Evolutionary conservation across 2,797 vertebrate species (phyloP).

Genomic region (Lerista edwardsae): DNA sequence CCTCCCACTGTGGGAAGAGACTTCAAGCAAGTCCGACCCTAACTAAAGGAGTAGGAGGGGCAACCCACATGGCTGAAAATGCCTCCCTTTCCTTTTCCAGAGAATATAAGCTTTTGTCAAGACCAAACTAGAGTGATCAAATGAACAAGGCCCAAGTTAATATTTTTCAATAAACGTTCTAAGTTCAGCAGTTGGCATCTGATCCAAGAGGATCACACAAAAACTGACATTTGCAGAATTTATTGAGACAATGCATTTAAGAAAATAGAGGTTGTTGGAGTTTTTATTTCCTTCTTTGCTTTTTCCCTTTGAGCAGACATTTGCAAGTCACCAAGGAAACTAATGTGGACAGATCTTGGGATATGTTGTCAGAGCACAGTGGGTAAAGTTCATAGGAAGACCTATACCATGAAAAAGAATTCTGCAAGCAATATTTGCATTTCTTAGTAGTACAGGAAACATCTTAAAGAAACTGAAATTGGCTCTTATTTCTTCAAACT

Average conservation of each 20-base stretch:
- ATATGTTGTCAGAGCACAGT: constrained; percentile 10
- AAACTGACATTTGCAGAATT: background rate
- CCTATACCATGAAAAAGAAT: accelerated
- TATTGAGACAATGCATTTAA: constrained; percentile 22
- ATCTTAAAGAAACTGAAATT: background rate
- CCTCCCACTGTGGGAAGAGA: no score
- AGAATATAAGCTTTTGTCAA: background rate
- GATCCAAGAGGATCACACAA: background rate
- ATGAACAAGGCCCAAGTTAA: background rate
- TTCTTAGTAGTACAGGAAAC: background rate
- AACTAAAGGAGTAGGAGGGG: no score
- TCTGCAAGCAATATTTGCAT: background rate
- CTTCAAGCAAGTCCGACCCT: no score
- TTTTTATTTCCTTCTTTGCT: constrained; percentile 23
- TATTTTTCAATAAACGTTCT: background rate
- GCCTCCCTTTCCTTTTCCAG: no score
- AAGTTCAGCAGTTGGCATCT: background rate
- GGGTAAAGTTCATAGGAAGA: background rate
- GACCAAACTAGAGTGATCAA: background rate
- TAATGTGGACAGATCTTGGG: constrained; percentile 17
- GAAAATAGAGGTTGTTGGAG: background rate
- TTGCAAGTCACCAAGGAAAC: constrained; percentile 70
- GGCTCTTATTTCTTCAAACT: background rate
- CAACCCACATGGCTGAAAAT: no score
- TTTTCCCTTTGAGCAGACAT: background rate